Conservation (phyloP, 2,888 invertebrate genomes). For the Latrodectus hesperus region DNA sequence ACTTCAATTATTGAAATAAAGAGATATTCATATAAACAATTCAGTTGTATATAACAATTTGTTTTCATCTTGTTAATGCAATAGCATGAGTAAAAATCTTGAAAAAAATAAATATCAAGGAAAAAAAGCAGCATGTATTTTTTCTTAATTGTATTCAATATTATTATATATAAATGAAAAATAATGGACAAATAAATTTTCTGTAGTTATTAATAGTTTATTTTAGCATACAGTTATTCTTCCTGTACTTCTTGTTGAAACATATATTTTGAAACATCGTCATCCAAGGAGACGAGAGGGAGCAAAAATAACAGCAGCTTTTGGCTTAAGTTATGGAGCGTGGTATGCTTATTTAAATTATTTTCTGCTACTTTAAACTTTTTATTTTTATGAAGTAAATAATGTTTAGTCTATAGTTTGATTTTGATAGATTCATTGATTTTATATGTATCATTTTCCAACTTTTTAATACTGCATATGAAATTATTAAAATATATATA, state of each 20-base stretch:
- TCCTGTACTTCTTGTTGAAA: slow-evolving; percentile 85
- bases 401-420: neutral
- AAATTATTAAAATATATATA: too few relatives aligned
- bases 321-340: slow-evolving; percentile 80
- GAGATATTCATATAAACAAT: too few relatives aligned
- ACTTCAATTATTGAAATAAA: too few relatives aligned
- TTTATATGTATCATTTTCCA: neutral
- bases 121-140: too few relatives aligned
- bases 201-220: neutral
- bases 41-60: too few relatives aligned
- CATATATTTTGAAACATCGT: slow-evolving; percentile 83
- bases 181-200: too few relatives aligned
- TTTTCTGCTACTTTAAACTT: neutral
- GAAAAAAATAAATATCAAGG: too few relatives aligned
- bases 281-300: slow-evolving; percentile 84
- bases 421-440: too few relatives aligned
- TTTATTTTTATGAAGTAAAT: slow-evolving; percentile 65
- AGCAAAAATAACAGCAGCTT: slow-evolving; percentile 73
- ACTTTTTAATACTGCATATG: neutral
- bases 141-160: too few relatives aligned
- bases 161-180: too few relatives aligned
- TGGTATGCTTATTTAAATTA: slow-evolving; percentile 78
- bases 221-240: slow-evolving; percentile 86
- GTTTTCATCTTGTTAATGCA: too few relatives aligned
- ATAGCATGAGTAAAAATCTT: too few relatives aligned